Evolutionary conservation across 2,797 vertebrate genomes (phyloP).

Genomic region (Tangara arthus): DNA sequence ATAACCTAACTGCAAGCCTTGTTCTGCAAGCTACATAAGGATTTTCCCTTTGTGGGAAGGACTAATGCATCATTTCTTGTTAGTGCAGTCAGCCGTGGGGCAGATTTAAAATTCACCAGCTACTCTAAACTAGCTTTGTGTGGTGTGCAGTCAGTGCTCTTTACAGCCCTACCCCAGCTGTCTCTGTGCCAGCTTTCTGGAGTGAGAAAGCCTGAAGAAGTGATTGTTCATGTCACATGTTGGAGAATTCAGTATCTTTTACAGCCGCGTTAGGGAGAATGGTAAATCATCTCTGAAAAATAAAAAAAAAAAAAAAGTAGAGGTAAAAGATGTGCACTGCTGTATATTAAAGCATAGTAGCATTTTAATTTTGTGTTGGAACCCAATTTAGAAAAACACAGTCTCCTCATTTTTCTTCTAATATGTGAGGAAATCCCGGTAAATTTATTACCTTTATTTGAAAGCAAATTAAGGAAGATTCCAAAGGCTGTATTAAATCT

Average conservation of each 20-base stretch:
- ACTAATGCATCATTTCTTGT: not conserved
- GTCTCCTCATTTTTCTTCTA: not conserved
- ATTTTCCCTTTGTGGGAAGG: not conserved
- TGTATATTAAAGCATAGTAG: not conserved
- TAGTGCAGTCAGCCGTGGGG: not conserved
- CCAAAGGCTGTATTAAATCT: not conserved
- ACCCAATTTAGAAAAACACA: not conserved
- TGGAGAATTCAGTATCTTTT: not conserved
- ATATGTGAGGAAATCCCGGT: not conserved
- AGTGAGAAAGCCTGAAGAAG: not conserved
- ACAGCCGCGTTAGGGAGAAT: not conserved
- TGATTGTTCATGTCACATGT: not conserved
- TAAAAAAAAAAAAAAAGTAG: not conserved
- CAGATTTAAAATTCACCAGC: not conserved
- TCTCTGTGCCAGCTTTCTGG: not conserved
- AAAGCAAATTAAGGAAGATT: not conserved
- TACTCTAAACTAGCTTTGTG: not conserved
- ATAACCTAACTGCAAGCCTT: not conserved
- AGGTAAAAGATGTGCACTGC: not conserved
- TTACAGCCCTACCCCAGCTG: not conserved
- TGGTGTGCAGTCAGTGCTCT: not conserved
- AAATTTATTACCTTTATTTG: not conserved
- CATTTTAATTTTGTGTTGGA: not conserved
- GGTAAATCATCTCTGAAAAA: not conserved
- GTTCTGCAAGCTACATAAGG: fast-evolving